These are phyloP conservation scores for Pterocles burchelli DNA, from an alignment of 2,113 vertebrate genomes.

Conservation along the genomic window DNA sequence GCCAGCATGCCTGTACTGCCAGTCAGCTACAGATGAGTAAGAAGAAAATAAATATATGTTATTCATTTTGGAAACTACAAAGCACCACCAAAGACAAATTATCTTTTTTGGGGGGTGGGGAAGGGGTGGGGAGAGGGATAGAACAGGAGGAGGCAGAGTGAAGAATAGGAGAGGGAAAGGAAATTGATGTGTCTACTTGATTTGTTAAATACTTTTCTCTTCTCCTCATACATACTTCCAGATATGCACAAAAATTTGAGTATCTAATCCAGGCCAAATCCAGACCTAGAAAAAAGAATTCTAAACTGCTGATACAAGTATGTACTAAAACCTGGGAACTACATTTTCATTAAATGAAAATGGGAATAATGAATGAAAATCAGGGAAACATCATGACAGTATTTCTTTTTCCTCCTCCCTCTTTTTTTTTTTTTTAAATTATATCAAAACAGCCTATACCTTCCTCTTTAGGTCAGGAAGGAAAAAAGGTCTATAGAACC, in stretches of 20 bases:
- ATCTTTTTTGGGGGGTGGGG: neutral
- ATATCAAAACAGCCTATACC: neutral
- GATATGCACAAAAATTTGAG: neutral
- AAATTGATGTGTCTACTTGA: neutral
- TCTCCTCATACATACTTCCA: neutral
- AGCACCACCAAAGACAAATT: neutral
- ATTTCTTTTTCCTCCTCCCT: neutral
- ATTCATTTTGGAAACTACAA: neutral
- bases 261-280: neutral
- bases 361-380: too few species aligned
- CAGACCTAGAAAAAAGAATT: neutral
- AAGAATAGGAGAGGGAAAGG: neutral
- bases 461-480: neutral
- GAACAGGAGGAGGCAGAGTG: neutral
- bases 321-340: neutral
- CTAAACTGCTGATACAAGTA: neutral
- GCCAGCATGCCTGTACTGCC: slow-evolving; percentile 96
- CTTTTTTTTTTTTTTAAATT: neutral
- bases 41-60: neutral
- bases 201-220: neutral
- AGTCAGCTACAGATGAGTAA: slow-evolving; percentile 83
- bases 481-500: neutral
- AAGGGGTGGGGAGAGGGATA: neutral
- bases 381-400: neutral
- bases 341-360: neutral